Conservation (phyloP, 1,140 invertebrate genomes). For the Drosophila cardini region DNA sequence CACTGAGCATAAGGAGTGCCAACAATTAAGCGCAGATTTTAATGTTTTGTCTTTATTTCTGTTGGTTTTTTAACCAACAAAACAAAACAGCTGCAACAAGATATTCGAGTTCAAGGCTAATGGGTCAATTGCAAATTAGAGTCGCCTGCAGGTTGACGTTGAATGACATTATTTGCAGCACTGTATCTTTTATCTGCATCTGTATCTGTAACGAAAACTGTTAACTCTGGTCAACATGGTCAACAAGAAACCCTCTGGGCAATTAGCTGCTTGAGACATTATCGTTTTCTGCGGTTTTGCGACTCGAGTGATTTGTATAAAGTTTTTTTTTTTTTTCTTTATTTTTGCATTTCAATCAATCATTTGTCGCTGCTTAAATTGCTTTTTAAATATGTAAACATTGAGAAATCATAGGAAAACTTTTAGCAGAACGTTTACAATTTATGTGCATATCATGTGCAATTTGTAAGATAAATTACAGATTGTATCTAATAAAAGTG, state of each 20-base stretch:
- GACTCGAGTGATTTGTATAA: conserved; percentile 69
- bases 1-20: conserved; percentile 65
- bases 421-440: conserved; percentile 24
- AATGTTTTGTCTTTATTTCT: conserved; percentile 21
- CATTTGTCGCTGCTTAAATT: conserved; percentile 69
- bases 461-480: no score
- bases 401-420: conserved; percentile 60
- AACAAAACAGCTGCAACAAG: conserved; percentile 19
- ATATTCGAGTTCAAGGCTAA: conserved; percentile 79
- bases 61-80: conserved; percentile 45
- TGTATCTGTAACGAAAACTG: conserved; percentile 43
- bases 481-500: no score
- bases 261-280: conserved; percentile 53
- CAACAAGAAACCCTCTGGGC: conserved; percentile 37
- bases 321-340: neutral
- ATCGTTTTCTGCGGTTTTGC: conserved; percentile 24
- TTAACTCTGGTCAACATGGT: conserved; percentile 26
- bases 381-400: conserved; percentile 75
- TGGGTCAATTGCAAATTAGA: conserved; percentile 77
- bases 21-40: conserved; percentile 74
- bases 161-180: conserved; percentile 70
- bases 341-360: conserved; percentile 76
- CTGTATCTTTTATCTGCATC: conserved; percentile 34
- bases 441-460: conserved; percentile 74
- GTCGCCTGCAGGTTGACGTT: conserved; percentile 76